Evolutionary conservation across 2,797 vertebrate genomes (phyloP).

Genomic region (Ispidina lecontei): DNA sequence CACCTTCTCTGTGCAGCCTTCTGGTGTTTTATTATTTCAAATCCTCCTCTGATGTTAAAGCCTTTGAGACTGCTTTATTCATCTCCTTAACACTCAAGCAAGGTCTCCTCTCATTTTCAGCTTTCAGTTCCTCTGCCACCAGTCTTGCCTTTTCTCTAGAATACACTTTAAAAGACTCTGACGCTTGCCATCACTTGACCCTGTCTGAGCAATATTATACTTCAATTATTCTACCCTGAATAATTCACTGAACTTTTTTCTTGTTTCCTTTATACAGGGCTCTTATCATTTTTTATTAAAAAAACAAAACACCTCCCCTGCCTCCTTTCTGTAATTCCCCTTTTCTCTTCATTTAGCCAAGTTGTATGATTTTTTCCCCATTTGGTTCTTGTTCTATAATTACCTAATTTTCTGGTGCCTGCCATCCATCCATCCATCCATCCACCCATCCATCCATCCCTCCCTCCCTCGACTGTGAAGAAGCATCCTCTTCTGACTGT

Average conservation of each 20-base stretch:
- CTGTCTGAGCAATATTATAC: neutral
- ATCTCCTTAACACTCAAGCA: neutral
- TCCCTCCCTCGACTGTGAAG: neutral
- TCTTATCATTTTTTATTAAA: neutral
- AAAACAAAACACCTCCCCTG: neutral
- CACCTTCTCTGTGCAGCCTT: neutral
- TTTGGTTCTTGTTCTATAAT: neutral
- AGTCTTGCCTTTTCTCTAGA: neutral
- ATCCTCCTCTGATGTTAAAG: neutral
- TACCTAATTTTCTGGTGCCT: neutral
- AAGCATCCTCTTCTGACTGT: neutral
- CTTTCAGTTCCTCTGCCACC: neutral
- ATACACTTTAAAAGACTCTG: neutral
- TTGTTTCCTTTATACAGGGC: neutral
- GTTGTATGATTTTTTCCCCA: neutral
- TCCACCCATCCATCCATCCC: neutral
- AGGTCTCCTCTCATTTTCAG: neutral
- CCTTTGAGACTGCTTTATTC: slow-evolving; percentile 8
- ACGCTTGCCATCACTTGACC: neutral
- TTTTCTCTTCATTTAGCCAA: neutral
- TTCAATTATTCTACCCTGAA: neutral
- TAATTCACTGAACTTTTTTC: neutral
- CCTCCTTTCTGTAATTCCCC: neutral
- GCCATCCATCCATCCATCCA: too few species aligned
- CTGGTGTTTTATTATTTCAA: slow-evolving; percentile 18